A percentile compares a stretch with the other conserved stretches of the same genome.
Conservation (phyloP, 2,113 vertebrate genomes). For the Artemisiospiza belli region DNA sequence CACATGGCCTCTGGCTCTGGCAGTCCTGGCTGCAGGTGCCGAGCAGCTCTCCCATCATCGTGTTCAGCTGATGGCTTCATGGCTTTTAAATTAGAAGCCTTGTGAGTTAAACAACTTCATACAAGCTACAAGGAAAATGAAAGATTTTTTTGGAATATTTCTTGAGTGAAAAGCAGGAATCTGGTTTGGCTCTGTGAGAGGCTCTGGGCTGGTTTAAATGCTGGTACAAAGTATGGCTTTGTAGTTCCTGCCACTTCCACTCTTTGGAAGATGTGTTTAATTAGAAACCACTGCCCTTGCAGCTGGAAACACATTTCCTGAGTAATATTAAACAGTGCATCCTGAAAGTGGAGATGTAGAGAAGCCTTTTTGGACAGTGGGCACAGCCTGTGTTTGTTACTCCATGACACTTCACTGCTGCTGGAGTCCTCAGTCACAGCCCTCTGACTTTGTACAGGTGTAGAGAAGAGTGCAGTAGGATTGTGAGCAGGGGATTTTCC, state of each 20-base stretch:
- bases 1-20: accelerated
- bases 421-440: background rate
- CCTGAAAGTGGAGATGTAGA: background rate
- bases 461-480: too few species aligned
- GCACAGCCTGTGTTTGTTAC: background rate
- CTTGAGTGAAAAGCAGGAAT: background rate
- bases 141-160: background rate
- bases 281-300: background rate
- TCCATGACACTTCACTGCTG: background rate
- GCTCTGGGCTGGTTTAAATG: background rate
- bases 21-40: background rate
- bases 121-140: background rate
- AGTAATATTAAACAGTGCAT: background rate
- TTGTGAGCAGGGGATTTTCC: background rate
- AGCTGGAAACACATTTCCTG: background rate
- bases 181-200: background rate
- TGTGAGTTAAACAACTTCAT: background rate
- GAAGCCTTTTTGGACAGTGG: background rate
- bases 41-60: accelerated
- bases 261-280: background rate
- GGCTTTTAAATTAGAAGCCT: background rate
- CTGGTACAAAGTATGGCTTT: background rate
- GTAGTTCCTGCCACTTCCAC: background rate
- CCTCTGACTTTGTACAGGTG: background rate
- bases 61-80: background rate